Evolutionary conservation across 53 echinoderm and acorn worm species (phyloP), one percentile per base, ranked within the genome.

Genomic region (Pentamera pediparva): DNA sequence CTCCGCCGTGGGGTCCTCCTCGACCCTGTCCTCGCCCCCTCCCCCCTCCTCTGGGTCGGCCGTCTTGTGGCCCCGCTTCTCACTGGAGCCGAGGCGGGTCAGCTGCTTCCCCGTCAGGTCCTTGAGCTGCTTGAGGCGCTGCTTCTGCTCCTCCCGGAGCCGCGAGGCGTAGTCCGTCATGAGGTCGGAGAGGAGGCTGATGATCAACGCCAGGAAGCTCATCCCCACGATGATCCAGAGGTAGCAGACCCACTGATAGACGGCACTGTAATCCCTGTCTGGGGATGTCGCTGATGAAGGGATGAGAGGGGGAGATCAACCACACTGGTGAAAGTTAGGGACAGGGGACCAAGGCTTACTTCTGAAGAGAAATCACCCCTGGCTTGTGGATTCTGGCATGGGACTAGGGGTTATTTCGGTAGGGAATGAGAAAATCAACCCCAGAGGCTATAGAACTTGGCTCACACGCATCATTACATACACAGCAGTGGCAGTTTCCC

Each of bases 181-280:
- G 35, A 74, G 30, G 33, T 87, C 83, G 0, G 87, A 82, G 27
- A 87, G 62, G 35, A 78, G 59, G 50, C 51, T 62, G 43, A 89
- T 78, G 50, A 89, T 64, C 19, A 89, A 67, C 0, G 82, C 82
- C 15, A 89, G 36, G 70, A 78, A 75, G 29, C 79, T 82, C 59
- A 89, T 59, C 24, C 89, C 89, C 6, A 89, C 57, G 35, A 89
- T 53, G 65, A 89, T 89, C 89, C 89, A 89, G 56, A 64, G 37
- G 55, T 78, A 85, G 28, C 61, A 58, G 10, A 52, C 40, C 83
- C 83, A 79, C 39, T 75, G 69, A 47, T 88, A 83, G 10, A 88
- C 12, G 7, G 50, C 62, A 26, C 22, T 72, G 73, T 87, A 87
- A 18, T 74, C 48, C 25, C 41, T 64, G 32, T 82, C 82, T 20